Conservation (phyloP, 2,113 vertebrate genomes). For the Physeter macrocephalus region DNA sequence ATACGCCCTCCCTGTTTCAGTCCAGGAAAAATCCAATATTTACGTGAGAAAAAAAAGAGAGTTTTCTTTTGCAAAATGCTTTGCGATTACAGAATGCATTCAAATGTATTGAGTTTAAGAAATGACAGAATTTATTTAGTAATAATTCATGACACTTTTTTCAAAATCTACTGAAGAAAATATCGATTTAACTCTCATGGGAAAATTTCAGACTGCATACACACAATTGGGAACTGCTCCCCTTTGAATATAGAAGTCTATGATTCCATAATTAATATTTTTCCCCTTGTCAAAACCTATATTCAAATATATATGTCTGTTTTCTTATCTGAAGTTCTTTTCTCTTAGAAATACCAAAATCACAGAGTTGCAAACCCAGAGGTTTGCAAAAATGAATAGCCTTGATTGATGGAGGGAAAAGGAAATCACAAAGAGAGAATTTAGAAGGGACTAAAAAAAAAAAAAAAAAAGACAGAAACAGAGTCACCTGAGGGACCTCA, state of each 20-base stretch:
- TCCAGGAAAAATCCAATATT: conserved; percentile 26
- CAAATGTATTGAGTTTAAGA: conserved; percentile 27
- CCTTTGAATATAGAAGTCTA: background rate
- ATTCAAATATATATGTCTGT: background rate
- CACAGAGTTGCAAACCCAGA: background rate
- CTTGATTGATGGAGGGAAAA: background rate
- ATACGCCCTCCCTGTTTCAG: background rate
- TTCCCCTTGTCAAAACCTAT: background rate
- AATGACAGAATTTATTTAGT: conserved; percentile 36
- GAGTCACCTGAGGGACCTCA: background rate
- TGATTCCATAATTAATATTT: background rate
- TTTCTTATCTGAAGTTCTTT: conserved; percentile 7
- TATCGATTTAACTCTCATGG: background rate
- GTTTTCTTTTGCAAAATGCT: conserved; percentile 24
- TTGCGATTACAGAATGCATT: conserved; percentile 20
- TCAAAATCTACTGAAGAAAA: conserved; percentile 2
- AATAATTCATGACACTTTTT: conserved; percentile 34
- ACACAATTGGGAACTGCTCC: background rate
- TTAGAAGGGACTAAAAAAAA: background rate
- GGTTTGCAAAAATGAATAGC: background rate
- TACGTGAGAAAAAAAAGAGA: conserved; percentile 9
- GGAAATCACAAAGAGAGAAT: background rate
- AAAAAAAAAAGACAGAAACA: background rate
- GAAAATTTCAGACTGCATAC: background rate
- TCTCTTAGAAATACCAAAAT: background rate